Evolutionary conservation across 1,140 invertebrate genomes (phyloP), one percentile per base, ranked within the genome.

Genomic region (Plodia interpunctella): DNA sequence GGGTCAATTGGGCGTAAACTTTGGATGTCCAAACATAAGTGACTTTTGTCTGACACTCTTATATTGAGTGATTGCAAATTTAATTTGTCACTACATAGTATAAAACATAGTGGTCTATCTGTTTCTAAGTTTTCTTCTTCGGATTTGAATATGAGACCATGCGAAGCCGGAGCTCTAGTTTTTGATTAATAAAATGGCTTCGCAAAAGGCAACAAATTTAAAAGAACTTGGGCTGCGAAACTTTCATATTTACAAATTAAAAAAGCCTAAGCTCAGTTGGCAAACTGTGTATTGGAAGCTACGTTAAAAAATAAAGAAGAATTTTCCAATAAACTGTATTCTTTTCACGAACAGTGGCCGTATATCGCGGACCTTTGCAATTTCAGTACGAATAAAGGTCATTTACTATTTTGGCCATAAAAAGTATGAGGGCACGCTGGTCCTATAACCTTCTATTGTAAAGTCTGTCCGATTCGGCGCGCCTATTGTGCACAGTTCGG

Each of bases 401-500:
- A 78, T 75, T 78, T 76, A 68, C 60, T 75, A 69, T 76, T 76
- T 72, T 70, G 64, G 67, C 63, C 66, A 68, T 76, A 77, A 79
- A 75, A 74, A 74, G 63, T 30, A 30, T 54, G 65, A 58, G 65
- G 65, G 68, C 57, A 59, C 55, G 55, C 51, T 11, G 58, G 63
- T 49, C 57, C 62, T 21, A 51, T 55, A 54, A 65, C 63, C 70
- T 75, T 72, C 72, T 69, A 83, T 82, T 87, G 82, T 83, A 68
- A 71, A 64, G 67, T 69, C 66, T 56, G 78, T 71, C 70, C 74
- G 79, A 83, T 83, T 80, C 77, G 72, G 71, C 74, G 80, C 84
- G 74, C 80, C 82, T 77, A 84, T 88, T 87, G 80, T 84, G 72
- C 74, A 68, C 77, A 70, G 71, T 81, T 82, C 80, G 69, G 64